Evolutionary conservation across 1,140 invertebrate genomes (phyloP).

Genomic region (Drosophila melanica): DNA sequence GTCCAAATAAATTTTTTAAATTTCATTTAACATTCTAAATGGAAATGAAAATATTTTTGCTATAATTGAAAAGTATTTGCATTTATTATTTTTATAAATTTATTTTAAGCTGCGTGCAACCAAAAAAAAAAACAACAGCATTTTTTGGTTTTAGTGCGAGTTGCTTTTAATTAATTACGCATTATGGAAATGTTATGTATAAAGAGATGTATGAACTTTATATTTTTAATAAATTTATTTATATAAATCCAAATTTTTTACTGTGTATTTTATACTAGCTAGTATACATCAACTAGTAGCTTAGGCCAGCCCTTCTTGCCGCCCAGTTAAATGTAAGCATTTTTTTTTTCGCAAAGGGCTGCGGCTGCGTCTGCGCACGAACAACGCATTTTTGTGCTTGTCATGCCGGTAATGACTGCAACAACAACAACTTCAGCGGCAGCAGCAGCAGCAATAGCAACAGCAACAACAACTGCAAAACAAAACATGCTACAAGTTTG

Average conservation of each 20-base stretch:
- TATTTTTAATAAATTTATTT: not conserved
- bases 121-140: too few species aligned
- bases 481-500: conserved; percentile 66
- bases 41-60: too few species aligned
- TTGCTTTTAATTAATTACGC: too few species aligned
- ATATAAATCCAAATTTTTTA: not conserved
- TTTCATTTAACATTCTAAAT: too few species aligned
- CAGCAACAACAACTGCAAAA: conserved; percentile 40
- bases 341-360: conserved; percentile 47
- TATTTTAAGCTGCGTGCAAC: too few species aligned
- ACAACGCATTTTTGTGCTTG: conserved; percentile 82
- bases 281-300: conserved; percentile 40
- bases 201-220: too few species aligned
- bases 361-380: conserved; percentile 60
- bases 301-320: conserved; percentile 55
- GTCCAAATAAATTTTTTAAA: too few species aligned
- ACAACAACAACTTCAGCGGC: conserved; percentile 25
- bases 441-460: conserved; percentile 24
- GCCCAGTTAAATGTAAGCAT: conserved; percentile 71
- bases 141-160: too few species aligned
- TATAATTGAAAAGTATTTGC: too few species aligned
- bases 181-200: too few species aligned
- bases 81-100: too few species aligned
- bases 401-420: conserved; percentile 82
- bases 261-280: not conserved